Conservation (phyloP, 2,888 invertebrate genomes). For the Digitonthophagus gazella region DNA sequence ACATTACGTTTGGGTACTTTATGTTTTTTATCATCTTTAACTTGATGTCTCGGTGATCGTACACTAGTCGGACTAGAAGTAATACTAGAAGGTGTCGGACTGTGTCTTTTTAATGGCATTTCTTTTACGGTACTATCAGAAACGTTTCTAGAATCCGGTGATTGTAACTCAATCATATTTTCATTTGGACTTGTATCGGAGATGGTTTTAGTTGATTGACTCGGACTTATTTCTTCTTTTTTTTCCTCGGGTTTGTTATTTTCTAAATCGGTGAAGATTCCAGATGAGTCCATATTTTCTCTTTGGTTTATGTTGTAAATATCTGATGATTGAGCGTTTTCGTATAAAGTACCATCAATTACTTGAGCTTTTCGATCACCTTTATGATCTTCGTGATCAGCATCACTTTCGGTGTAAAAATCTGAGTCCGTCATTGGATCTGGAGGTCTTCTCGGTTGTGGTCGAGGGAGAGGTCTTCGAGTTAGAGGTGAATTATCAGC, state of each 20-base stretch:
- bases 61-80: slow-evolving; percentile 43
- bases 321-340: slow-evolving; percentile 57
- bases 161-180: slow-evolving; percentile 25
- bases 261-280: slow-evolving; percentile 84
- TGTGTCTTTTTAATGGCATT: slow-evolving; percentile 40
- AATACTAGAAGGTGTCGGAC: slow-evolving; percentile 40
- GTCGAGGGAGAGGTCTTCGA: slow-evolving; percentile 53
- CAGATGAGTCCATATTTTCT: slow-evolving; percentile 89
- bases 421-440: slow-evolving; percentile 91
- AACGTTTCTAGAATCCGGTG: slow-evolving; percentile 29
- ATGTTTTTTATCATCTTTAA: slow-evolving; percentile 63
- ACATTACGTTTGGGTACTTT: slow-evolving; percentile 79
- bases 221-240: slow-evolving; percentile 52
- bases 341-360: slow-evolving; percentile 87
- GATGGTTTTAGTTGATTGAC: slow-evolving; percentile 59
- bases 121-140: slow-evolving; percentile 30
- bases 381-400: slow-evolving; percentile 72
- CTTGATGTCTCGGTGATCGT: slow-evolving; percentile 40
- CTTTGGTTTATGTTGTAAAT: slow-evolving; percentile 53
- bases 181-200: slow-evolving; percentile 56
- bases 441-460: slow-evolving; percentile 61
- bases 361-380: slow-evolving; percentile 76
- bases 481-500: slow-evolving; percentile 70
- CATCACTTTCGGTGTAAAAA: slow-evolving; percentile 88
- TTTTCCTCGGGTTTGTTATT: slow-evolving; percentile 54